Percentiles rank a stretch among this genome's conserved stretches.
phyloP scores from a whole-genome alignment of 2,113 vertebrate species.

The Myrmecophaga tridactyla region DNA sequence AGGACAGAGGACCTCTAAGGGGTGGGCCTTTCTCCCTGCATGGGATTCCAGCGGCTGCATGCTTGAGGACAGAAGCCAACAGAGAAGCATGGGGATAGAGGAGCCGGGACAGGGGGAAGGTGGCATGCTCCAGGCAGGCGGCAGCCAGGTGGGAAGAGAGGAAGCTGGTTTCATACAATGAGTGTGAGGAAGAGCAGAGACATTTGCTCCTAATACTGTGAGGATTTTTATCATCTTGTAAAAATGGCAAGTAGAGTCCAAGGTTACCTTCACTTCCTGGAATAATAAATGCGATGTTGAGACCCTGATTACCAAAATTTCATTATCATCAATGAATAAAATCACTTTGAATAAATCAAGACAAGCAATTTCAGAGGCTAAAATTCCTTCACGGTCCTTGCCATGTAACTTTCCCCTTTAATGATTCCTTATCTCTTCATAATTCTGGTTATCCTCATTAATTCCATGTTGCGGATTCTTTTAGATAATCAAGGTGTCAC shows the following conservation, averaged over 20 bases:
- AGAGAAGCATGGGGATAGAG: background rate
- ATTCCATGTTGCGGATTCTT: constrained; percentile 47
- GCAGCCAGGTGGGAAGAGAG: constrained; percentile 64
- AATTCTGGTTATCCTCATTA: constrained; percentile 58
- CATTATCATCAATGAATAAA: constrained; percentile 30
- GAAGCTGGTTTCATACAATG: constrained; percentile 42
- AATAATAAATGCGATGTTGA: constrained; percentile 43
- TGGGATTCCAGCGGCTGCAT: background rate
- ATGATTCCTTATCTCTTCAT: constrained; percentile 44
- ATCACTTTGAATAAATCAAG: constrained; percentile 27
- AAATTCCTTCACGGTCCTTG: constrained; percentile 21
- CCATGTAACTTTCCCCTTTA: constrained; percentile 45
- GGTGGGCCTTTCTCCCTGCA: background rate
- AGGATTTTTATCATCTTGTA: constrained; percentile 57
- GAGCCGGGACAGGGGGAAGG: constrained; percentile 19
- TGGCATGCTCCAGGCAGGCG: constrained; percentile 55
- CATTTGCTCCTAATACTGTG: constrained; percentile 43
- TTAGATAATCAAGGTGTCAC: constrained; percentile 74
- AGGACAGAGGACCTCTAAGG: constrained; percentile 39
- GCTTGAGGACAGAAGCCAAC: constrained; percentile 28
- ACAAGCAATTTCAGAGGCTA: background rate
- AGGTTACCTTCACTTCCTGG: constrained; percentile 54
- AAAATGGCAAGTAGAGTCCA: constrained; percentile 53
- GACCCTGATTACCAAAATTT: constrained; percentile 69
- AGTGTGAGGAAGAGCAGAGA: constrained; percentile 24